Percentiles rank a stretch among this genome's conserved stretches.
Evolutionary conservation across 2,113 vertebrate species (phyloP).

Genomic region (Gambusia affinis): DNA sequence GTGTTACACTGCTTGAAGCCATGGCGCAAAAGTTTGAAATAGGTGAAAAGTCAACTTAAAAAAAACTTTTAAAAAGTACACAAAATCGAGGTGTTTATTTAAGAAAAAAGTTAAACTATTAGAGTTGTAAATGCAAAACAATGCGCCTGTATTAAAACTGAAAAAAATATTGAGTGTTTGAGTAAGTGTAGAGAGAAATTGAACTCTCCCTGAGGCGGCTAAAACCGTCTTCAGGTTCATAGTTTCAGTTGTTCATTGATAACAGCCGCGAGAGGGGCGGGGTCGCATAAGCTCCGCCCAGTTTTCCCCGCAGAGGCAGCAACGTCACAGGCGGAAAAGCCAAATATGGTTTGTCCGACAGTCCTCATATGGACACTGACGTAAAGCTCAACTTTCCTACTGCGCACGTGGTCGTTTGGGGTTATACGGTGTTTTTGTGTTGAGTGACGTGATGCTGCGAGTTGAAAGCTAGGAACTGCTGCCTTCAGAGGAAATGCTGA

Average conservation of each 20-base stretch:
- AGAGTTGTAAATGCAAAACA: neutral
- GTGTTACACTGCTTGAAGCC: slow-evolving; percentile 51
- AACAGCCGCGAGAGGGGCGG: slow-evolving; percentile 48
- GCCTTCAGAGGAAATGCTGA: slow-evolving; percentile 32
- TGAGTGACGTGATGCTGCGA: slow-evolving; percentile 53
- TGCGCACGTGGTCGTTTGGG: slow-evolving; percentile 65
- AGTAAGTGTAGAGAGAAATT: neutral
- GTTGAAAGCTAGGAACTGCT: slow-evolving; percentile 1
- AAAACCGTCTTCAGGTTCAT: slow-evolving; percentile 28
- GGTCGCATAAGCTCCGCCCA: slow-evolving; percentile 44
- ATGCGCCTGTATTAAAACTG: neutral
- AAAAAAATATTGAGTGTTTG: neutral
- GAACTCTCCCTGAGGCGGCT: neutral
- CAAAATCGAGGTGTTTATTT: neutral
- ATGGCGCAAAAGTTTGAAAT: slow-evolving; percentile 30
- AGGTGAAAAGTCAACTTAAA: slow-evolving; percentile 3
- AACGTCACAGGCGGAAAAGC: slow-evolving; percentile 70
- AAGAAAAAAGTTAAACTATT: neutral
- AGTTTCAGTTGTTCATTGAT: slow-evolving; percentile 65
- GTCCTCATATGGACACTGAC: slow-evolving; percentile 74
- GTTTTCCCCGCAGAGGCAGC: slow-evolving; percentile 64
- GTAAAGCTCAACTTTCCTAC: slow-evolving; percentile 53
- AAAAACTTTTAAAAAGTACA: slow-evolving; percentile 9
- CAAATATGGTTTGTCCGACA: slow-evolving; percentile 66
- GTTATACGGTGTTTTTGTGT: slow-evolving; percentile 68